Evolutionary conservation across 2,888 invertebrate genomes (phyloP).

Genomic region (Fragum fragum): DNA sequence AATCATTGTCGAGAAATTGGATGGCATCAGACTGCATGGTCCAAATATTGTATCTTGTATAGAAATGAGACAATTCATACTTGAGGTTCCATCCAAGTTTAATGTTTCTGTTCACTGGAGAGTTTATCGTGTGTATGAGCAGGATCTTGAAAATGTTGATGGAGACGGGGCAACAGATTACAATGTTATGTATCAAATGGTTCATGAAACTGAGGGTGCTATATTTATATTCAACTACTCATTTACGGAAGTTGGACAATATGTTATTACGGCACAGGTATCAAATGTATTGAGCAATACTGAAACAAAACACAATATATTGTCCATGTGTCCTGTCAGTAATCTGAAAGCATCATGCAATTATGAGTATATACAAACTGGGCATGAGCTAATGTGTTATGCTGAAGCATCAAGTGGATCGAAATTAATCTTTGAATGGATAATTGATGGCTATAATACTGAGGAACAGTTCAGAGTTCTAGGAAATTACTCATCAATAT

Average conservation of each 20-base stretch:
- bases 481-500: conserved; percentile 45
- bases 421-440: conserved; percentile 77
- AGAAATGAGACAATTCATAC: conserved; percentile 32
- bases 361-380: conserved; percentile 53
- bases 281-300: conserved; percentile 69
- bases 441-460: conserved; percentile 52
- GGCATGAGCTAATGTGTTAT: conserved; percentile 65
- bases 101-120: conserved; percentile 56
- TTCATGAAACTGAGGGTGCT: neutral
- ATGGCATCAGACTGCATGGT: conserved; percentile 35
- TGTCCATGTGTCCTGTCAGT: conserved; percentile 70
- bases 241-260: conserved; percentile 69
- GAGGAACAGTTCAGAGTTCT: conserved; percentile 28
- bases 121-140: conserved; percentile 26
- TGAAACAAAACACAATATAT: conserved; percentile 49
- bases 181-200: neutral
- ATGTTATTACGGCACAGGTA: conserved; percentile 62
- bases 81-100: conserved; percentile 44
- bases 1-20: conserved; percentile 42
- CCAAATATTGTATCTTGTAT: conserved; percentile 35
- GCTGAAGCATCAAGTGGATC: conserved; percentile 75
- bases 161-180: neutral
- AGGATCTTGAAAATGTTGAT: neutral
- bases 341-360: conserved; percentile 66
- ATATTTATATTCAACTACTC: conserved; percentile 47